These are phyloP conservation scores for Caenorhabditis japonica DNA, from an alignment of 2,888 invertebrate species.

Conservation along the genomic window DNA sequence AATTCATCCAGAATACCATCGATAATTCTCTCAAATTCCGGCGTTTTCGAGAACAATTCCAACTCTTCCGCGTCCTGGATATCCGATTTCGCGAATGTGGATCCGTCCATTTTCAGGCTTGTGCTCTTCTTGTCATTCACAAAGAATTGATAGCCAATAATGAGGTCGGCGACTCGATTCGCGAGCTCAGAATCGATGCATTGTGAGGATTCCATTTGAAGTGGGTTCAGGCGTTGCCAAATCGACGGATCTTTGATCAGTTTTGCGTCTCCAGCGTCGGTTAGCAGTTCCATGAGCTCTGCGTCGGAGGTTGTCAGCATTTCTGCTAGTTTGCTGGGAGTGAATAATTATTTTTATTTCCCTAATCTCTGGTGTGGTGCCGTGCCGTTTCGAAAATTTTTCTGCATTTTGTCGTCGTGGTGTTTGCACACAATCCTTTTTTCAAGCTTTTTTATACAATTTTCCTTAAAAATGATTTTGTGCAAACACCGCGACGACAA, in stretches of 20 bases:
- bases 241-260: conserved; percentile 38
- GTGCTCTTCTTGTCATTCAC: conserved; percentile 44
- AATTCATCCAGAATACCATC: conserved; percentile 18
- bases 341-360: neutral
- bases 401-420: too few relatives aligned
- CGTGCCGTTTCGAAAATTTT: too few relatives aligned
- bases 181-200: conserved; percentile 38
- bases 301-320: conserved; percentile 44
- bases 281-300: conserved; percentile 42
- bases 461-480: too few relatives aligned
- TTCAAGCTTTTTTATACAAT: too few relatives aligned
- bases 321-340: conserved; percentile 41
- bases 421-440: too few relatives aligned
- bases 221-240: conserved; percentile 48
- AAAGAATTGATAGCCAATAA: conserved; percentile 47
- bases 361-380: too few relatives aligned
- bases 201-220: conserved; percentile 32
- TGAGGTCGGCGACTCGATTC: conserved; percentile 36
- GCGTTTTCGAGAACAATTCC: conserved; percentile 42
- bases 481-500: too few relatives aligned
- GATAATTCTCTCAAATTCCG: conserved; percentile 35
- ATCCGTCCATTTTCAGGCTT: conserved; percentile 16
- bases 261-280: conserved; percentile 34
- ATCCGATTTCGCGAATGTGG: conserved; percentile 25
- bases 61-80: conserved; percentile 45